Evolutionary conservation across 2,797 vertebrate genomes (phyloP), one percentile per base, ranked within the genome.

Genomic region (Percopsis omiscomaycus): DNA sequence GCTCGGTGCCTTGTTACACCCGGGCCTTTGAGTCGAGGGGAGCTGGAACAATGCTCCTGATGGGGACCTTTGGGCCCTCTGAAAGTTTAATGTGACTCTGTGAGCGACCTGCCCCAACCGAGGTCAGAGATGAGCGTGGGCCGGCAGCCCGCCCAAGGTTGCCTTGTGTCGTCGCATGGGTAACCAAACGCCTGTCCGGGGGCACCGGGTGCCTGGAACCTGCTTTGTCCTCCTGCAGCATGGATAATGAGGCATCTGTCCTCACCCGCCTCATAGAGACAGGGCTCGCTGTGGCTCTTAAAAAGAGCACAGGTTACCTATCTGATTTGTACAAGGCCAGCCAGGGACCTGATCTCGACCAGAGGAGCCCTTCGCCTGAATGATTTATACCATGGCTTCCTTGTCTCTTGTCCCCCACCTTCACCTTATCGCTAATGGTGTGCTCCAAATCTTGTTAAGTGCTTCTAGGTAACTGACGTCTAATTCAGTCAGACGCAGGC

Each of bases 51-150:
- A 92, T 88, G 84, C 71, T 75, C 75, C 79, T 84, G 87, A 89
- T 77, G 78, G 81, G 84, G 89, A 91, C 84, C 90, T 91, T 92
- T 92, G 89, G 89, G 86, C 80, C 77, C 89, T 84, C 90, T 92
- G 84, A 91, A 92, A 86, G 60, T 91, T 92, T 91, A 89, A 92
- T 92, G 89, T 88, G 89, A 91, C 80, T 89, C 84, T 77, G 86
- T 61, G 15, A 86, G 88, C 83, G 83, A 88, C 85, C 89, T 89
- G 85, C 81, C 37, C 84, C 78, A 37, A 4, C 77, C 62, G 86
- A 92, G 89, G 91, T 92, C 91, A 92, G 91, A 92, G 88, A 92
- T 91, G 91, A 92, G 75, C 81, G 27, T 60, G 14, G 66, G 64
- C 71, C 55, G 2, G 55, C 77, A 68, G 79, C 78, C 58, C 54